phyloP scores from a whole-genome alignment of 1,140 invertebrate species.

The Acromyrmex echinatior region DNA sequence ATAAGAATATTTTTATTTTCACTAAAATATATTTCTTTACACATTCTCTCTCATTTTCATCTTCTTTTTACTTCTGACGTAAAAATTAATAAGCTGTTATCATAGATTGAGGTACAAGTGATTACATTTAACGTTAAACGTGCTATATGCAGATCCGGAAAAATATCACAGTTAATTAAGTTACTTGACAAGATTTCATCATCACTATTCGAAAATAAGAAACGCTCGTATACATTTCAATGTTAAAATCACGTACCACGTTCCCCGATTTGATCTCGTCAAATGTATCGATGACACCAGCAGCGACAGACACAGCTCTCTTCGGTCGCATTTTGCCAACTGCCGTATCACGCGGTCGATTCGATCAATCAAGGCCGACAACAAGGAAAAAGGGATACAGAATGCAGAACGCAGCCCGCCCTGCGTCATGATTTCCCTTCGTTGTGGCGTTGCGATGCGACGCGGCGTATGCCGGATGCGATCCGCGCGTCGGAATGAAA shows the following conservation, averaged over 20 bases:
- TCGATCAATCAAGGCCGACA: slow-evolving; percentile 64
- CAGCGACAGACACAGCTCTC: slow-evolving; percentile 52
- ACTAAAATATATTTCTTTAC: neutral
- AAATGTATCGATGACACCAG: slow-evolving; percentile 60
- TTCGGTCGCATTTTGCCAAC: slow-evolving; percentile 53
- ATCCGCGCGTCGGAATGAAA: slow-evolving; percentile 64
- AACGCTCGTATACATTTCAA: slow-evolving; percentile 29
- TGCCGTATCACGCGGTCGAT: slow-evolving; percentile 62
- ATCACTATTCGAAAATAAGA: slow-evolving; percentile 10
- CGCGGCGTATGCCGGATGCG: slow-evolving; percentile 62
- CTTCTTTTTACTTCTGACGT: neutral
- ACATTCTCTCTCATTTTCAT: neutral
- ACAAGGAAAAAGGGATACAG: slow-evolving; percentile 61
- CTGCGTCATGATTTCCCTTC: slow-evolving; percentile 59
- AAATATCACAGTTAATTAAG: slow-evolving; percentile 18
- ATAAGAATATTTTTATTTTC: slow-evolving; percentile 13
- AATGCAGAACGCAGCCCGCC: slow-evolving; percentile 12
- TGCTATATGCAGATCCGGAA: neutral
- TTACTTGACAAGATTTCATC: neutral
- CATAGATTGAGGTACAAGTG: neutral
- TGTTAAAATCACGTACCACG: slow-evolving; percentile 30
- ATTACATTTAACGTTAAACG: neutral
- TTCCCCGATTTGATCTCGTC: slow-evolving; percentile 57
- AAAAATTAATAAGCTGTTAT: neutral
- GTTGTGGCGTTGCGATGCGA: slow-evolving; percentile 43